Evolutionary conservation across 2,113 vertebrate genomes (phyloP), one percentile per base, ranked within the genome.

Genomic region (Butastur rufipennis): DNA sequence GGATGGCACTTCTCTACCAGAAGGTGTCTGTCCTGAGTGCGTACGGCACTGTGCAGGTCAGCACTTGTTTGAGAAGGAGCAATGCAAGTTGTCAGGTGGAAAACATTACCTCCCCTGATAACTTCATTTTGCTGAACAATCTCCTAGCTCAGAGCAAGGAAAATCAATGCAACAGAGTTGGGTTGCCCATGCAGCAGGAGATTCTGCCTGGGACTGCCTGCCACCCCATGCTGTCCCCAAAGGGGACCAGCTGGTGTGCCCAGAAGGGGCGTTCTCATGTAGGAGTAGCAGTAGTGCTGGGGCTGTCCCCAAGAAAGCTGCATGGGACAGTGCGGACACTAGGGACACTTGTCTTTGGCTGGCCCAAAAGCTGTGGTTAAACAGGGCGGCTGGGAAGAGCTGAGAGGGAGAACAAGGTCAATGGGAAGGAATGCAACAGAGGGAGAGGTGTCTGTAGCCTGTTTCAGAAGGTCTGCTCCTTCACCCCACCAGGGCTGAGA

Each of bases 111-210:
- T 74, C 61, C 26, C 53, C 81, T 34, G 38, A 34, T 93, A 86
- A 75, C 67, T 86, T 93, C 61, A 84, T 87, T 93, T 80, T 87
- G 59, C 52, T 50, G 70, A 88, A 23, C 67, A 21, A 20, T 25
- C 61, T 70, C 31, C 59, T 72, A 47, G 16, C 65, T 78, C 40
- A 10, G 25, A 65, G 53, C 26, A 47, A 53, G 42, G 48, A 70
- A 81, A 65, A 91, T 90, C 45, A 79, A 53, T 61, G 74, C 55
- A 21, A 34, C 29, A 38, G 48, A 59, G 12, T 34, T 50, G 27
- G 52, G 34, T 47, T 86, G 66, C 34, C 20, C 7, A 4, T 17
- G n/a, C 17, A 14, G 31, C 8, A 38, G 62, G 17, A 68, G 21
- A 27, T 4, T 26, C 40, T 36, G 26, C 55, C 8, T 43, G 42